Conservation (phyloP, 1,140 invertebrate genomes). For the Chelonus insularis region DNA sequence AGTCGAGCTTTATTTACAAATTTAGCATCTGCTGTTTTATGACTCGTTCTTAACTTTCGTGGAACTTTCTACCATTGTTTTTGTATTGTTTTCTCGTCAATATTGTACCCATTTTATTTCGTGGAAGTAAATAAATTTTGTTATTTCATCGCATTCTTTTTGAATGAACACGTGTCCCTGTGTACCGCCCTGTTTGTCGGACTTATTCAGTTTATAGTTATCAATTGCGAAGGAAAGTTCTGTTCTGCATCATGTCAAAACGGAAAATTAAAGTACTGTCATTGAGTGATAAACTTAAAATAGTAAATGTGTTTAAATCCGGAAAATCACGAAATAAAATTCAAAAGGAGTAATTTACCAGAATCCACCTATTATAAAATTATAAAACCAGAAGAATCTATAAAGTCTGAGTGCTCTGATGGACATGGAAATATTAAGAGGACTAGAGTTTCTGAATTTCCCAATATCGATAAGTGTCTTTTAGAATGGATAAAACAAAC, state of each 20-base stretch:
- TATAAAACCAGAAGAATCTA: constrained; percentile 14
- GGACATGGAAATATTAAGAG: constrained; percentile 27
- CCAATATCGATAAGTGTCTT: constrained; percentile 29
- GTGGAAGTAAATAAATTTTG: constrained; percentile 1
- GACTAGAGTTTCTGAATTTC: constrained; percentile 27
- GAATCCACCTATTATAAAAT: constrained; percentile 25
- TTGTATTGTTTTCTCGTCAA: background rate
- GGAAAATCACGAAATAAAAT: constrained; percentile 28
- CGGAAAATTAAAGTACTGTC: constrained; percentile 21
- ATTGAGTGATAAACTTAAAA: constrained; percentile 29
- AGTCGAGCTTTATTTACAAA: too few relatives aligned
- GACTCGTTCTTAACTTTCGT: constrained; percentile 14
- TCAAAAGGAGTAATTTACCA: constrained; percentile 21
- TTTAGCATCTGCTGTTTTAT: constrained; percentile 13
- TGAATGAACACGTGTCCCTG: constrained; percentile 5
- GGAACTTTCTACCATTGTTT: too few relatives aligned
- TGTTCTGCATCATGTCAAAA: constrained; percentile 16
- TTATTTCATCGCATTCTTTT: constrained; percentile 24
- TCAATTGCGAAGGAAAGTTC: constrained; percentile 4
- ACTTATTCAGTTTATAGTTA: constrained; percentile 22
- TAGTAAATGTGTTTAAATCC: constrained; percentile 25
- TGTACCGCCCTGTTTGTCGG: constrained; percentile 20
- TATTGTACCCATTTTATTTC: background rate
- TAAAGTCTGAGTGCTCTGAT: constrained; percentile 24
- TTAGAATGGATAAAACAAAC: constrained; percentile 32